Evolutionary conservation across 2,797 vertebrate genomes (phyloP).

Genomic region (Chrosomus eos): DNA sequence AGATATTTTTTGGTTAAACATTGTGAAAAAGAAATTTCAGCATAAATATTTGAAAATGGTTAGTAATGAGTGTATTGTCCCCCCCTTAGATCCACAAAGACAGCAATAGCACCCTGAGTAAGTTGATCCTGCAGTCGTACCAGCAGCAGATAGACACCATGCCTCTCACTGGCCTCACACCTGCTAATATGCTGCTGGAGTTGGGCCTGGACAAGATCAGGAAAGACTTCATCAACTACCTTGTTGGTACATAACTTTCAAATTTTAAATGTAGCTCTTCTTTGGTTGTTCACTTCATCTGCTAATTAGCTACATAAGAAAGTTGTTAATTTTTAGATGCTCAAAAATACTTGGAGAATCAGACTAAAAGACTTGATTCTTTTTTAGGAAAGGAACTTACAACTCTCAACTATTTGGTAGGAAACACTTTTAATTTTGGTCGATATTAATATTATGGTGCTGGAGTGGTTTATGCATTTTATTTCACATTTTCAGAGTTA

Average conservation of each 20-base stretch:
- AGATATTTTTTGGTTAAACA: not conserved
- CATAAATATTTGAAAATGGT: not conserved
- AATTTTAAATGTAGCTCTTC: not conserved
- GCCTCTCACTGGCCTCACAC: slow-evolving; percentile 82
- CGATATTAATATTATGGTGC: not conserved
- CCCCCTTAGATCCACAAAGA: slow-evolving; percentile 87
- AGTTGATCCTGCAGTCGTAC: slow-evolving; percentile 91
- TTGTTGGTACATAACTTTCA: slow-evolving; percentile 63
- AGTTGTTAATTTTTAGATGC: not conserved
- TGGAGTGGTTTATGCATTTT: slow-evolving; percentile 29
- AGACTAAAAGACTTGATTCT: not conserved
- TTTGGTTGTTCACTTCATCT: not conserved
- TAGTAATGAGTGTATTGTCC: not conserved
- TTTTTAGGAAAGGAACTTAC: slow-evolving; percentile 88
- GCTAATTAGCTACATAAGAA: not conserved
- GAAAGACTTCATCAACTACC: slow-evolving; percentile 95
- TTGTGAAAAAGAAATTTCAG: not conserved
- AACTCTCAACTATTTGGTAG: slow-evolving; percentile 91
- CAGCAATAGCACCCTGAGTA: slow-evolving; percentile 89
- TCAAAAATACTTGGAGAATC: not conserved
- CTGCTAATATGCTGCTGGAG: slow-evolving; percentile 92
- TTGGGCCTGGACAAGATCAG: slow-evolving; percentile 96
- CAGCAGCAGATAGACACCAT: slow-evolving; percentile 81
- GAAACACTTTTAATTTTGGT: slow-evolving; percentile 40
- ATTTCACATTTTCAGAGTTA: slow-evolving; percentile 78